phyloP scores from a whole-genome alignment of 2,888 invertebrate genomes.

The Chrysolina haemoptera region DNA sequence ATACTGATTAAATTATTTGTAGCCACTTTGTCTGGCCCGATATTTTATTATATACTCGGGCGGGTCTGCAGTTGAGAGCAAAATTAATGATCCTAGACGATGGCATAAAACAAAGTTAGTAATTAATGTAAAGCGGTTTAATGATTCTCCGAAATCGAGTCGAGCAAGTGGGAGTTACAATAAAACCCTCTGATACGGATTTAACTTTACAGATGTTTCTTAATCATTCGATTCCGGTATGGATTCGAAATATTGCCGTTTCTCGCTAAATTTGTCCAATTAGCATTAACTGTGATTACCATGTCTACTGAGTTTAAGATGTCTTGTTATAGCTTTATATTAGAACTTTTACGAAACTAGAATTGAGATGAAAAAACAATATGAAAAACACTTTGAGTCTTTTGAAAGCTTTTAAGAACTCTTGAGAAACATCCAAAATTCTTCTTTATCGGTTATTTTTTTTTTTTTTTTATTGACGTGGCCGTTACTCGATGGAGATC shows the following conservation, averaged over 20 bases:
- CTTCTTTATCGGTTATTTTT: no score
- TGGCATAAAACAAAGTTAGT: constrained; percentile 42
- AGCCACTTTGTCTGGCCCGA: constrained; percentile 20
- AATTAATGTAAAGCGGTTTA: constrained; percentile 42
- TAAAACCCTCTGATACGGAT: constrained; percentile 13
- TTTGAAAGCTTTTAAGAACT: no score
- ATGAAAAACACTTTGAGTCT: no score
- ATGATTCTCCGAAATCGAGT: constrained; percentile 20
- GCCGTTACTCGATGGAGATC: no score
- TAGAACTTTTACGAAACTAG: no score
- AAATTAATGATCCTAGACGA: constrained; percentile 42
- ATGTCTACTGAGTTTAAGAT: background rate
- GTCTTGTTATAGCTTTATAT: no score
- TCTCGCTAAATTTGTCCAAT: background rate
- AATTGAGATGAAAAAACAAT: no score
- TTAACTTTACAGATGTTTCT: constrained; percentile 27
- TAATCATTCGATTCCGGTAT: background rate
- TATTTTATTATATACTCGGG: constrained; percentile 17
- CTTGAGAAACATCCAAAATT: no score
- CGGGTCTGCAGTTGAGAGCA: constrained; percentile 26
- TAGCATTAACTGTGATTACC: background rate
- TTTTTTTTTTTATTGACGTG: no score
- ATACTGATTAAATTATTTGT: constrained; percentile 25
- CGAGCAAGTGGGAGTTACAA: background rate
- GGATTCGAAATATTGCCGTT: background rate